Conservation (phyloP, 2,113 vertebrate species). For the Elgaria multicarinata region DNA sequence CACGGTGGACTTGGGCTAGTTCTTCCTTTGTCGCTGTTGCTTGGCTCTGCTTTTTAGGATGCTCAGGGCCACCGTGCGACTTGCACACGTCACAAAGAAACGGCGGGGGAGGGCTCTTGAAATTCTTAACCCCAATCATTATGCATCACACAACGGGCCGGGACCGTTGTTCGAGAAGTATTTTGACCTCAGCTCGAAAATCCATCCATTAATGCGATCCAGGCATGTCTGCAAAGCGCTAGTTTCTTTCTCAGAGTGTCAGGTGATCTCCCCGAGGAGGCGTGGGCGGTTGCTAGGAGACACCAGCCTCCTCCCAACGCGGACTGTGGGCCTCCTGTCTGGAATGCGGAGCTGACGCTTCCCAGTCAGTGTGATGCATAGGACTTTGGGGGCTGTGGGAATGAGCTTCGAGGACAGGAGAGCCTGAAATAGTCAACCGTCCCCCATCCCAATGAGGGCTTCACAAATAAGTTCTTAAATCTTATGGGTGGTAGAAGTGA, state of each 20-base stretch:
- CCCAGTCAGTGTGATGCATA: background rate
- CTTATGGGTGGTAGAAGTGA: background rate
- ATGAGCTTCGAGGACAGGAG: background rate
- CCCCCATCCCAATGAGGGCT: background rate
- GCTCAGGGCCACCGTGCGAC: accelerated
- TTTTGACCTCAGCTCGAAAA: background rate
- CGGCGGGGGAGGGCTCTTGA: background rate
- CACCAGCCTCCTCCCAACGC: background rate
- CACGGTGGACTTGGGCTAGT: accelerated
- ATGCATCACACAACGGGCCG: background rate
- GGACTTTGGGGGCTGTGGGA: background rate
- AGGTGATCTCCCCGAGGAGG: background rate
- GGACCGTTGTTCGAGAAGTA: too few relatives aligned
- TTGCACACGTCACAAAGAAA: background rate
- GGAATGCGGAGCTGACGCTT: background rate
- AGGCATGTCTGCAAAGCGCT: background rate
- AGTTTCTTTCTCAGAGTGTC: background rate
- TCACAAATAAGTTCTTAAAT: too few relatives aligned
- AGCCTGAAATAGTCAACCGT: background rate
- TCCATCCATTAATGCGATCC: background rate
- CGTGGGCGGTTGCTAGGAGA: background rate
- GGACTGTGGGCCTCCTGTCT: too few relatives aligned
- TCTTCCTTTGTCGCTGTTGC: background rate
- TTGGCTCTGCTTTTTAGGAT: background rate
- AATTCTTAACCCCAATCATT: background rate